Base-by-base conservation (phyloP, 2,888 invertebrate species). In the Timema podura region DNA sequence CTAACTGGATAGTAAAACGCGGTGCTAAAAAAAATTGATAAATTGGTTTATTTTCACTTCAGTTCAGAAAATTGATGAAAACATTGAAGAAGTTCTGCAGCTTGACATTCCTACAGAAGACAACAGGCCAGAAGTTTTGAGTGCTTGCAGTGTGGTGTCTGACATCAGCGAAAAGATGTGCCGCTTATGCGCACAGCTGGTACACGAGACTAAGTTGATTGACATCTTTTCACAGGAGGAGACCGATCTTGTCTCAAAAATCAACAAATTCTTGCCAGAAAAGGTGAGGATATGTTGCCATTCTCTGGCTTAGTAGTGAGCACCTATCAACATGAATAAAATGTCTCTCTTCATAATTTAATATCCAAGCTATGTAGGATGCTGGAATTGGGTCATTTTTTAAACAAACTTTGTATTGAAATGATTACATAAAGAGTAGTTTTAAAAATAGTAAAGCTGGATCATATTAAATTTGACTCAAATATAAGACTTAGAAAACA, bases 171-270 rank as follows among this genome's bases (percentile, higher is more conserved):
- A 71, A 11, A 72, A 64, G 61, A 72, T 72, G 66, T 72, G 72
- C 48, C 65, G 72, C 10, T 66, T 72, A 9, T 72, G 72, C 68
- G 72, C 72, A 10, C 65, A 61, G 15, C 65, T 72, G 11, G 72
- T 72, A 10, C 68, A 70, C 61, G 72, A 72, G 46, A 49, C 64
- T 16, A 72, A 70, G 51, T 54, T 72, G 15, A 49, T 72, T 13
- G 65, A 70, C 5, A 57, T 70, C 16, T 72, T 72, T 46, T 48
- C 65, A 11, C 2, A 47, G 15, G 61, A 72, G 15, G 45, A 67
- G 13, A 46, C 61, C 44, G 48, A 15, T 45, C 48, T 72, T 9
- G 54, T 54, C 11, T 13, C 15, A 9, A 72, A 67, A 67, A 70
- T 72, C 13, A 68, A 68, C 49, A 47, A 64, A 10, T 47, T 72